These are phyloP conservation scores for Penelope pileata DNA, from an alignment of 2,113 vertebrate genomes.

Conservation along the genomic window DNA sequence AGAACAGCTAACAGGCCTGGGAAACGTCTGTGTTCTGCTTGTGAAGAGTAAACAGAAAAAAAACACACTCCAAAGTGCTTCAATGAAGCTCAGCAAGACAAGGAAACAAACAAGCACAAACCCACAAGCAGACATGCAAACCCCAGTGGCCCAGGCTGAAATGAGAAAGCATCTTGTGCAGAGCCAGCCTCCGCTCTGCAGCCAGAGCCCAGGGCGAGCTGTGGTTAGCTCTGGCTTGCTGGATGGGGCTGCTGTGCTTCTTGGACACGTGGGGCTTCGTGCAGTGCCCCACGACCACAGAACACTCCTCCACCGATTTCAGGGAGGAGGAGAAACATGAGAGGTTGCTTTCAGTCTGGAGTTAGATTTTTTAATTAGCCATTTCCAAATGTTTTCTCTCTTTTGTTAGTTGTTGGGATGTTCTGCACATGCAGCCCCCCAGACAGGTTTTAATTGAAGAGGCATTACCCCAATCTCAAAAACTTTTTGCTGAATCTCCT, in stretches of 20 bases:
- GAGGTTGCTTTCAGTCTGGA: not conserved
- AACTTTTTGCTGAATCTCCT: not conserved
- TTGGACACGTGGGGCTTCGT: not conserved
- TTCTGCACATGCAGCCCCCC: rapidly evolving
- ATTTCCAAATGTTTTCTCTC: not conserved
- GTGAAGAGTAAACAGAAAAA: not conserved
- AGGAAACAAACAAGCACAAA: not conserved
- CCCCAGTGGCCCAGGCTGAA: not conserved
- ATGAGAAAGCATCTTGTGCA: not conserved
- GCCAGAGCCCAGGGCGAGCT: not conserved
- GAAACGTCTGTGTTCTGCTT: conserved; percentile 11
- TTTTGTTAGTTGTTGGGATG: not conserved
- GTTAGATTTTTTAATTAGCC: not conserved
- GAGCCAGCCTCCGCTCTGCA: not conserved
- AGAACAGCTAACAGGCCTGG: not conserved
- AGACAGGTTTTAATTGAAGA: not conserved
- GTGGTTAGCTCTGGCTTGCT: not conserved
- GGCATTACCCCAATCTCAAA: not conserved
- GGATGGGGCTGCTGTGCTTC: rapidly evolving
- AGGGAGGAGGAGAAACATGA: not conserved
- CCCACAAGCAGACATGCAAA: not conserved
- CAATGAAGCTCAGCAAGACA: not conserved
- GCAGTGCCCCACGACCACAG: not conserved
- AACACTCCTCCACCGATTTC: not conserved
- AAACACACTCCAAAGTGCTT: not conserved